Percentiles rank a stretch among this genome's conserved stretches.
Evolutionary conservation across 2,797 vertebrate genomes (phyloP).

Genomic region (Mergus octosetaceus): DNA sequence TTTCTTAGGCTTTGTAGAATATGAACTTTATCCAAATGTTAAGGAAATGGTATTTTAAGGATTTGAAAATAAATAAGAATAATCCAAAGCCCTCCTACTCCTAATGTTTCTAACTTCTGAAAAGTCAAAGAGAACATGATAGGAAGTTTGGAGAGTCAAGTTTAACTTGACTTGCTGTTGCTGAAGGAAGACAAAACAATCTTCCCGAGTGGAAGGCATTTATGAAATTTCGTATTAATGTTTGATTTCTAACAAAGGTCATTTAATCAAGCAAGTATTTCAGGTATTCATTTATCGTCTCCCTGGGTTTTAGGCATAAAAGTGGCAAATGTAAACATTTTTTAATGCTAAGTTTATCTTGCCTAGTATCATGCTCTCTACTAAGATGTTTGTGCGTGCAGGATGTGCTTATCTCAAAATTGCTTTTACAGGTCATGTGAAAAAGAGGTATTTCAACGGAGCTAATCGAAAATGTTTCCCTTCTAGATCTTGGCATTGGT

Average conservation of each 20-base stretch:
- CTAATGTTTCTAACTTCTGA: neutral
- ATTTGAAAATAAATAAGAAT: neutral
- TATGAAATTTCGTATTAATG: neutral
- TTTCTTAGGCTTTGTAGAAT: neutral
- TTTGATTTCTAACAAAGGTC: conserved; percentile 4
- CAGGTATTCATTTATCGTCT: conserved; percentile 34
- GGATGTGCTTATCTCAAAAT: conserved; percentile 46
- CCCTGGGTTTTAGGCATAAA: conserved; percentile 7
- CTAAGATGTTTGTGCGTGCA: conserved; percentile 9
- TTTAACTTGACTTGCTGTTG: conserved; percentile 1
- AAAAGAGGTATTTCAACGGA: conserved; percentile 23
- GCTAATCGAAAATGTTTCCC: conserved; percentile 9
- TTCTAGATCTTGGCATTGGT: conserved; percentile 3
- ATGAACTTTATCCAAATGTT: neutral
- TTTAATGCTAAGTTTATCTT: conserved; percentile 32
- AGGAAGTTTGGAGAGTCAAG: neutral
- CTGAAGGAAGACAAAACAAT: conserved; percentile 30
- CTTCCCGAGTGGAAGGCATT: neutral
- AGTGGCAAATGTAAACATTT: conserved; percentile 27
- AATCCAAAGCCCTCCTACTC: neutral
- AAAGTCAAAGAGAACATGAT: neutral
- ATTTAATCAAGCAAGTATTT: conserved; percentile 32
- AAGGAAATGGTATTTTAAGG: neutral
- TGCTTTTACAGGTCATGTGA: conserved; percentile 25
- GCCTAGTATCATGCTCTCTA: neutral